Base-by-base conservation (phyloP, 2,888 invertebrate genomes). In the Caenorhabditis doughertyi region DNA sequence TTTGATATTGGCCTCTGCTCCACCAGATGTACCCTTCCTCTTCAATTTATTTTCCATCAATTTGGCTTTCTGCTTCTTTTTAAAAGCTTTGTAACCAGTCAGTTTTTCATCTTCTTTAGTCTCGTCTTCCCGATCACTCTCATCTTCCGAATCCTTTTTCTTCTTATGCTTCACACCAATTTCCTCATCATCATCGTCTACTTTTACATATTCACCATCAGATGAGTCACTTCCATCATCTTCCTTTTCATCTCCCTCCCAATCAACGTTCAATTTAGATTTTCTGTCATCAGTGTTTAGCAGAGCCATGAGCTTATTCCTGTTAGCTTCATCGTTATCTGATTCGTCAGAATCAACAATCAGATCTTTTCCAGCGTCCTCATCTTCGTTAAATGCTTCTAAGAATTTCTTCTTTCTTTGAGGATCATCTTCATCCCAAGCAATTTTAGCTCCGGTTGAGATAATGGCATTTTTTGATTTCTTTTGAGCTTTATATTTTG, bases 381-480 rank as follows among this genome's bases (percentile, higher is more conserved):
- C 79, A 39, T 79, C 71, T 21, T 72, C 81, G 42, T 84, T 81
- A 65, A 90, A 89, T 23, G 89, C 90, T 13, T 87, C 81, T 16
- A 74, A 71, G 42, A 90, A 81, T 44, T 83, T 82, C 27, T 79
- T 79, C n/a, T 67, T 77, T 49, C 98, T 93, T 71, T 95, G 95
- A 0, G 95, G 95, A 91, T 97, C 95, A 0, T 96, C 97, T 91
- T 97, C 96, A 92, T 99, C 98, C 98, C 98, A 98, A 0, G 97
- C 97, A 32, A 97, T 93, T 87, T 96, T 94, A 16, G 94, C 97
- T 8, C 79, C 83, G 5, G 84, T 81, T 1, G 67, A 64, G 8
- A 70, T 53, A 13, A 79, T 81, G 23, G 73, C 39, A 21, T 51
- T 65, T 47, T 73, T 74, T 16, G 79, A 72, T 39, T 76, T 85